phyloP scores from a whole-genome alignment of 1,140 invertebrate species.

The Drosophila watanabei region DNA sequence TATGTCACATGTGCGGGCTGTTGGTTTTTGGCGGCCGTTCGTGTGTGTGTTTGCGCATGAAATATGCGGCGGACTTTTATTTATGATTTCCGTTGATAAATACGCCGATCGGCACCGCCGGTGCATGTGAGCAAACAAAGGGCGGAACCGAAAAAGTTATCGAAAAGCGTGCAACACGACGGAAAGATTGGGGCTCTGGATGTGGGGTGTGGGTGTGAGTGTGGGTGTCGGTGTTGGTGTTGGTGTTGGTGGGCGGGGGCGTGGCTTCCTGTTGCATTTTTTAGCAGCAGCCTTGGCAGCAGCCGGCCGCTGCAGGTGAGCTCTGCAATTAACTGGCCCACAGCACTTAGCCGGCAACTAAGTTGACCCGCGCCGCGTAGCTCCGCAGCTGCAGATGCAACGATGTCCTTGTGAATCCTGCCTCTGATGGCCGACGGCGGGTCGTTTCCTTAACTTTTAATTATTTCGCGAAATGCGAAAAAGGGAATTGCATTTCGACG shows the following conservation, averaged over 20 bases:
- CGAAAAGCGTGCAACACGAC: slow-evolving; percentile 62
- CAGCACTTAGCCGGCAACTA: slow-evolving; percentile 63
- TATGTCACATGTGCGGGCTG: slow-evolving; percentile 56
- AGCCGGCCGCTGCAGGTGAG: slow-evolving; percentile 47
- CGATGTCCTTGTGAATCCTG: slow-evolving; percentile 21
- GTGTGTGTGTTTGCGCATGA: slow-evolving; percentile 33
- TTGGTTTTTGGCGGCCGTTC: slow-evolving; percentile 15
- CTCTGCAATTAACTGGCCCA: slow-evolving; percentile 64
- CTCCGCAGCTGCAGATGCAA: neutral
- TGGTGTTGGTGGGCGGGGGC: neutral
- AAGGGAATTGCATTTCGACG: slow-evolving; percentile 78
- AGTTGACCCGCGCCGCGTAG: slow-evolving; percentile 21
- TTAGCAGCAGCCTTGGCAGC: slow-evolving; percentile 58
- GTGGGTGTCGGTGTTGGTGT: neutral
- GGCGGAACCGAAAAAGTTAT: slow-evolving; percentile 43
- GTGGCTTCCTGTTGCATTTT: slow-evolving; percentile 34
- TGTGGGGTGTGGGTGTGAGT: neutral
- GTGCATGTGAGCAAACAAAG: slow-evolving; percentile 48
- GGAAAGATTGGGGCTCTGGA: neutral
- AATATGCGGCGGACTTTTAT: slow-evolving; percentile 71
- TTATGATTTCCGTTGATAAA: slow-evolving; percentile 83
- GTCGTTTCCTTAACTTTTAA: slow-evolving; percentile 75
- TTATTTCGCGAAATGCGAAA: slow-evolving; percentile 81
- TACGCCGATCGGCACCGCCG: slow-evolving; percentile 34
- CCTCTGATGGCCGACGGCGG: slow-evolving; percentile 25